Base-by-base conservation (phyloP, 2,113 vertebrate species). In the Heterotilapia buettikoferi region DNA sequence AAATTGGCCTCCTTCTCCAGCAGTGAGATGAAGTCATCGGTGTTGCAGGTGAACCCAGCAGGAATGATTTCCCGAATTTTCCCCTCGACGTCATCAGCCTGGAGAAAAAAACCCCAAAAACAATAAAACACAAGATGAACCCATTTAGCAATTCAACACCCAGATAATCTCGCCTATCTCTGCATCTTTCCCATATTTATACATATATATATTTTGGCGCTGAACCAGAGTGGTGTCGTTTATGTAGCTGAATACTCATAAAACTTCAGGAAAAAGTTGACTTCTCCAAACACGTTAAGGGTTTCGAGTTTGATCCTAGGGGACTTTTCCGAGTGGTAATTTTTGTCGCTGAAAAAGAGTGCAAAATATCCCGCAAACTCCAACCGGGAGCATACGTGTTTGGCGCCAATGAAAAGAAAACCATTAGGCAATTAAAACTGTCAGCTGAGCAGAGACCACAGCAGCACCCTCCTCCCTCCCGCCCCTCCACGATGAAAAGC, bases 1-100 rank as follows among this genome's bases (percentile, higher is more conserved):
- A 99, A 99, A 94, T 99, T 99, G 85, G 97, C 97, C 89, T 99
- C 98, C 82, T 99, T 99, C 96, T 99, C 98, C 96, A 99, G 92
- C 85, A 98, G 94, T 68, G 98, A 97, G 88, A 98, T 95, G 95
- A 99, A 99, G 96, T 99, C 98, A 92, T 98, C 98, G 7, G 97
- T 96, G 93, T 97, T 99, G 94, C 96, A 96, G 91, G 97, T 97
- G 97, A 99, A 99, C 50, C 98, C 98, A 81, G 97, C 96, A 6
- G 98, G 98, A 93, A 99, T 96, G 83, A 98, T 98, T 94, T 97
- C 97, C 94, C 98, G 96, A 92, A 99, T 97, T 97, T 99, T 99
- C 76, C 96, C 97, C 92, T 99, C 98, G 9, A 99, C 95, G 89
- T 99, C 97, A 85, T 99, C 98, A 73, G 98, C 96, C 98, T 99